Evolutionary conservation across 2,888 invertebrate species (phyloP).

Genomic region (Chalcis sispes): DNA sequence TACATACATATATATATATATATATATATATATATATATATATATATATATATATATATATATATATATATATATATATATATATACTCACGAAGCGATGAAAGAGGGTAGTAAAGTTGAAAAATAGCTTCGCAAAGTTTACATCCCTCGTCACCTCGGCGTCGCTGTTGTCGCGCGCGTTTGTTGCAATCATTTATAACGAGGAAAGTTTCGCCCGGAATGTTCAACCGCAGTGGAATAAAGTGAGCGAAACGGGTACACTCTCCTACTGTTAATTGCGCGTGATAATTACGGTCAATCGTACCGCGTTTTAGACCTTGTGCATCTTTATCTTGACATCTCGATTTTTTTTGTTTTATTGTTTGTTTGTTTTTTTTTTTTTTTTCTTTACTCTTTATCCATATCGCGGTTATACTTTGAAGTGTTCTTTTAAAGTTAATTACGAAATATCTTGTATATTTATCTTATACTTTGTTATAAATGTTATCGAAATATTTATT

Average conservation of each 20-base stretch:
- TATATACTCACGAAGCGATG: neutral
- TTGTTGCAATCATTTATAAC: slow-evolving; percentile 71
- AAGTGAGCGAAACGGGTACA: slow-evolving; percentile 33
- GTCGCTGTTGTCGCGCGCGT: slow-evolving; percentile 27
- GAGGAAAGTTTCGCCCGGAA: slow-evolving; percentile 66
- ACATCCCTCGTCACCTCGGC: too few relatives aligned
- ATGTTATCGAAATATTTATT: too few relatives aligned
- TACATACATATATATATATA: too few relatives aligned
- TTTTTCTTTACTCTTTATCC: neutral
- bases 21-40: too few relatives aligned
- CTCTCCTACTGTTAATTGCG: slow-evolving; percentile 50
- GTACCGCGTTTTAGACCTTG: slow-evolving; percentile 27
- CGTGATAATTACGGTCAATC: slow-evolving; percentile 56
- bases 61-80: too few relatives aligned
- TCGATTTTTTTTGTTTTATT: slow-evolving; percentile 26
- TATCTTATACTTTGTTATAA: too few relatives aligned
- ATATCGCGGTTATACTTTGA: too few relatives aligned
- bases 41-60: too few relatives aligned
- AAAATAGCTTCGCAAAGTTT: slow-evolving; percentile 53
- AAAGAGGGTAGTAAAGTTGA: slow-evolving; percentile 43
- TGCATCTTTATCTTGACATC: slow-evolving; percentile 21
- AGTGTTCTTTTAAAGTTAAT: too few relatives aligned
- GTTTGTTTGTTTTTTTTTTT: neutral
- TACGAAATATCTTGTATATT: too few relatives aligned
- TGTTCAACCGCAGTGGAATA: slow-evolving; percentile 28